Conservation (phyloP, 1,140 invertebrate species). For the Heliconius hewitsoni region DNA sequence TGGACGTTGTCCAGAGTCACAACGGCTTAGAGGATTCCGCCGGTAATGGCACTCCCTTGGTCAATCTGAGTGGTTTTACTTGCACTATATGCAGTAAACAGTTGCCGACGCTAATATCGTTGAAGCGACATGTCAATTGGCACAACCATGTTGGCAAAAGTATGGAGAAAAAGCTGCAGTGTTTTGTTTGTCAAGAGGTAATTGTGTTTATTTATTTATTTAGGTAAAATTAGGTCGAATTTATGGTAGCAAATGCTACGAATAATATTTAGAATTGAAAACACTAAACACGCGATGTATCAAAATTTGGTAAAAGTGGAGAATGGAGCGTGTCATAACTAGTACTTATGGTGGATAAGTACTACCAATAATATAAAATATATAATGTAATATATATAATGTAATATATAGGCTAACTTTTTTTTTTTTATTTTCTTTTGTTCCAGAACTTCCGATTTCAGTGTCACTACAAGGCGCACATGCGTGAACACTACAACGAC, state of each 20-base stretch:
- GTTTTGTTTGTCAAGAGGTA: conserved; percentile 74
- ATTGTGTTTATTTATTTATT: conserved; percentile 20
- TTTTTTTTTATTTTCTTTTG: conserved; percentile 18
- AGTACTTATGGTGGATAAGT: too few relatives aligned
- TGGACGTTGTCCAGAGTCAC: conserved; percentile 70
- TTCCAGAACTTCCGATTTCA: conserved; percentile 72
- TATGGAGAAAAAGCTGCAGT: conserved; percentile 60
- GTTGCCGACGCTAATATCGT: conserved; percentile 66
- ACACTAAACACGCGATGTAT: too few relatives aligned
- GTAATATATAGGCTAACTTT: neutral
- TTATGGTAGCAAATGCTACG: too few relatives aligned
- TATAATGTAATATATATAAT: neutral
- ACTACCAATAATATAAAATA: neutral
- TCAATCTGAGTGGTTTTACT: conserved; percentile 64
- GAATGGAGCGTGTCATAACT: too few relatives aligned
- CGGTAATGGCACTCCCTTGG: conserved; percentile 43
- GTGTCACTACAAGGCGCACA: conserved; percentile 74
- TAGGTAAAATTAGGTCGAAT: neutral
- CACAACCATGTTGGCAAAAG: conserved; percentile 64
- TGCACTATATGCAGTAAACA: conserved; percentile 71
- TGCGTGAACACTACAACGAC: conserved; percentile 74
- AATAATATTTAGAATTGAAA: too few relatives aligned
- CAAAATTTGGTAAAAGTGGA: too few relatives aligned
- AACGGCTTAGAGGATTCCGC: conserved; percentile 71
- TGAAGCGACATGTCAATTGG: conserved; percentile 72